Percentiles rank a stretch among this genome's conserved stretches.
Conservation (phyloP, 2,888 invertebrate species). For the Drosophila histrio region DNA sequence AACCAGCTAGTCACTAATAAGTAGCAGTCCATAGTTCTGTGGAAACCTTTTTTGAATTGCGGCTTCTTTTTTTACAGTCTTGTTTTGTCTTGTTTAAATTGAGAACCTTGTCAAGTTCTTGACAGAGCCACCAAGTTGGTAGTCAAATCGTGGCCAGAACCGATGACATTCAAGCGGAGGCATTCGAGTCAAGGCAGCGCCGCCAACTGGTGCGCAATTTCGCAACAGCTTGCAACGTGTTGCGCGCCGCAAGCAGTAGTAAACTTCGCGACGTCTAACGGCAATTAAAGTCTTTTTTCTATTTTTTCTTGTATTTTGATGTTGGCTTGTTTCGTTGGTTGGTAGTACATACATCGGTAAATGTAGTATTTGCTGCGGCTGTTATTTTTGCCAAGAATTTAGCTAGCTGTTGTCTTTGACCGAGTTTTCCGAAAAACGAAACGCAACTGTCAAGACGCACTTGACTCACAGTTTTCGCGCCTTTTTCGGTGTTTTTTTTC, state of each 20-base stretch:
- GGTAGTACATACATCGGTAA: conserved; percentile 29
- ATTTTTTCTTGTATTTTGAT: neutral
- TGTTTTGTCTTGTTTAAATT: neutral
- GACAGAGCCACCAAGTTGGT: conserved; percentile 22
- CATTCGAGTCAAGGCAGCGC: conserved; percentile 64
- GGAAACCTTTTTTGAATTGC: conserved; percentile 3
- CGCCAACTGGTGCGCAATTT: conserved; percentile 29
- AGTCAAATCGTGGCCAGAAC: conserved; percentile 21
- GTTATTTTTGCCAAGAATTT: conserved; percentile 58
- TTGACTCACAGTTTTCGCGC: conserved; percentile 10
- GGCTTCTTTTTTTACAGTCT: conserved; percentile 5
- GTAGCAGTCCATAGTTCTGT: neutral
- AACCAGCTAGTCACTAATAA: neutral
- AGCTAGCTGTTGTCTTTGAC: conserved; percentile 74
- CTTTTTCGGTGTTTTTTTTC: conserved; percentile 19
- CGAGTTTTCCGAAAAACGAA: conserved; percentile 48
- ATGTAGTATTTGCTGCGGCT: conserved; percentile 15
- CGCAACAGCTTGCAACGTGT: conserved; percentile 36
- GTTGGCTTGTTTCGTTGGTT: neutral
- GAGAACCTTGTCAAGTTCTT: conserved; percentile 37
- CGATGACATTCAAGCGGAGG: conserved; percentile 57
- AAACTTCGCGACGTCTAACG: conserved; percentile 48
- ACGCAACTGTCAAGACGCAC: conserved; percentile 26
- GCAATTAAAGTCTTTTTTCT: conserved; percentile 57
- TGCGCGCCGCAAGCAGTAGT: neutral